Conservation (phyloP, 2,888 invertebrate genomes). For the Spodoptera littoralis region DNA sequence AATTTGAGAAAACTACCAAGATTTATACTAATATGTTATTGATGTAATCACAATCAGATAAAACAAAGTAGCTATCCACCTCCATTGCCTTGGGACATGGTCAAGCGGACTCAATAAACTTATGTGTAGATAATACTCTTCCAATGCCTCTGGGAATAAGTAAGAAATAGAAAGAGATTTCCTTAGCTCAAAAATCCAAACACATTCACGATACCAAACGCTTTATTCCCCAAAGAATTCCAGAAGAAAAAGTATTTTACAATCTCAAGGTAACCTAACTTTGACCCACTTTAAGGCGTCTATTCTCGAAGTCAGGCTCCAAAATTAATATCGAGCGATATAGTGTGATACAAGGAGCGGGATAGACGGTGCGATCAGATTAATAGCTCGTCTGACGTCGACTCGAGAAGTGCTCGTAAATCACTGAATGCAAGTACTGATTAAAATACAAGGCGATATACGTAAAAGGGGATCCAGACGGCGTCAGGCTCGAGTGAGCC, state of each 20-base stretch:
- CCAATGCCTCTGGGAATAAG: too few relatives aligned
- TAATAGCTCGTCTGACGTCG: conserved; percentile 41
- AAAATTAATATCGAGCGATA: conserved; percentile 38
- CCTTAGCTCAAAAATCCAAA: too few relatives aligned
- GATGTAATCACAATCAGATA: too few relatives aligned
- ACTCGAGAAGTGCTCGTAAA: conserved; percentile 44
- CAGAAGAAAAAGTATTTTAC: conserved; percentile 12
- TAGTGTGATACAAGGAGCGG: conserved; percentile 17
- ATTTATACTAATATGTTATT: too few relatives aligned
- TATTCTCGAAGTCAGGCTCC: conserved; percentile 35
- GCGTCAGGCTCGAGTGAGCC: conserved; percentile 9
- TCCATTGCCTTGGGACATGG: too few relatives aligned
- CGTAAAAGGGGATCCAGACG: conserved; percentile 24
- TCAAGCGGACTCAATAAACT: too few relatives aligned
- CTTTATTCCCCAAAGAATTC: too few relatives aligned
- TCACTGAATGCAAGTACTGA: conserved; percentile 46
- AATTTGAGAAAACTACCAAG: too few relatives aligned
- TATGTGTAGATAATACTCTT: too few relatives aligned
- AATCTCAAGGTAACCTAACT: conserved; percentile 20
- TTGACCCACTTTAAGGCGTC: conserved; percentile 31
- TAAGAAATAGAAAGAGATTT: too few relatives aligned
- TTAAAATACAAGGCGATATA: conserved; percentile 43
- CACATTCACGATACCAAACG: too few relatives aligned
- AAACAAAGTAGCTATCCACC: too few relatives aligned
- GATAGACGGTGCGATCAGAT: conserved; percentile 39